Evolutionary conservation across 2,113 vertebrate species (phyloP).

Genomic region (Crotalus tigris): DNA sequence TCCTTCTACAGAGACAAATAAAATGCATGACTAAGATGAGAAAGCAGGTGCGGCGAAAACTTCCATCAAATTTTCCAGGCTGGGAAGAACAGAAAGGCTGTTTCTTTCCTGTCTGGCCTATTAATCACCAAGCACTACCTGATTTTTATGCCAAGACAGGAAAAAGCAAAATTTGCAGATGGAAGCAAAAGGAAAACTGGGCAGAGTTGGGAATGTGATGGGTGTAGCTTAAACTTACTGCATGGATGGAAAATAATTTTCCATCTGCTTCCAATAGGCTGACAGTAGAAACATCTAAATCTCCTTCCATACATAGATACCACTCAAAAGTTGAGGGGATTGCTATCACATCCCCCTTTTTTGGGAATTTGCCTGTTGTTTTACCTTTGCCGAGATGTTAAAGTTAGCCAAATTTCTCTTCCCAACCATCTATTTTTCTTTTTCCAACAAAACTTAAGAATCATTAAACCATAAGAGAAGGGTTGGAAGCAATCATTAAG

Average conservation of each 20-base stretch:
- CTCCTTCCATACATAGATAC: not conserved
- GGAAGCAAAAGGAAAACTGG: constrained; percentile 15
- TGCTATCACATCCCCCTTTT: not conserved
- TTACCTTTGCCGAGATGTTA: not conserved
- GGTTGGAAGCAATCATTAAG: not conserved
- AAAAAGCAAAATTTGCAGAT: not conserved
- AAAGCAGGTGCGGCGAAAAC: constrained; percentile 33
- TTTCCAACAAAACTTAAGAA: not conserved
- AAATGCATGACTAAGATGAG: constrained; percentile 30
- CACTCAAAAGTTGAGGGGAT: not conserved
- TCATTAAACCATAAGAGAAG: not conserved
- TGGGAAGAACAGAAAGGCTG: constrained; percentile 10
- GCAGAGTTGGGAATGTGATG: not conserved
- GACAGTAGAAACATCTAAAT: not conserved
- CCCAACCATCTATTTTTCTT: not conserved
- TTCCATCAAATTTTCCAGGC: not conserved
- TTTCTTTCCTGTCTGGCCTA: constrained; percentile 16
- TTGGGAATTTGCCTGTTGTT: not conserved
- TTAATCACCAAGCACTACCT: not conserved
- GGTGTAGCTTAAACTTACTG: not conserved
- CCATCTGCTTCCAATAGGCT: not conserved
- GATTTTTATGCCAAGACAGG: not conserved
- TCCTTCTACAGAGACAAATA: constrained; percentile 20
- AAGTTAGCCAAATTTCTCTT: not conserved
- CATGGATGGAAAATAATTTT: not conserved